Evolutionary conservation across 2,888 invertebrate genomes (phyloP).

Genomic region (Spisula subtruncata): DNA sequence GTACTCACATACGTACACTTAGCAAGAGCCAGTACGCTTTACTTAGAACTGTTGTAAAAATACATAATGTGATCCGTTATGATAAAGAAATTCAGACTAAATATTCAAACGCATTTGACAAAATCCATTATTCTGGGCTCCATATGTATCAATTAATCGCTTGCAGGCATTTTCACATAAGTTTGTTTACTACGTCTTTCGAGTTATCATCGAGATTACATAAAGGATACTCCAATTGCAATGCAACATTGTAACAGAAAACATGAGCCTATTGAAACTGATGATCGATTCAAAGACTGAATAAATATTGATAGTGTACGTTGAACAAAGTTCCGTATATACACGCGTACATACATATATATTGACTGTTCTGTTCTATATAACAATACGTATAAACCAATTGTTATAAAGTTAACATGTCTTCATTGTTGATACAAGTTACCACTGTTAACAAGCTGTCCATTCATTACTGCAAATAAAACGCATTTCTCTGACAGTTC

Average conservation of each 20-base stretch:
- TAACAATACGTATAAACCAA: too few relatives aligned
- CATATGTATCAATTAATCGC: too few relatives aligned
- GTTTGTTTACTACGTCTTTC: too few relatives aligned
- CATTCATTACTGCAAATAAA: conserved; percentile 9
- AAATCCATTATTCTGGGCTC: too few relatives aligned
- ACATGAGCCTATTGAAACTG: not conserved
- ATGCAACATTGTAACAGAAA: not conserved
- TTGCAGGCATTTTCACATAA: too few relatives aligned
- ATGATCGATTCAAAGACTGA: not conserved
- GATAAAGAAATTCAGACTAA: too few relatives aligned
- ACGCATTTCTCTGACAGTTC: not conserved
- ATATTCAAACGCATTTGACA: too few relatives aligned
- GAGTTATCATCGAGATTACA: too few relatives aligned
- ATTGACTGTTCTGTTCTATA: not conserved
- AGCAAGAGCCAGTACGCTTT: too few relatives aligned
- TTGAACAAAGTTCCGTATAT: not conserved
- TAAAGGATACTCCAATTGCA: not conserved
- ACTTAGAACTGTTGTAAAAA: too few relatives aligned
- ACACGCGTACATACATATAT: not conserved
- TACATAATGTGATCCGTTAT: too few relatives aligned
- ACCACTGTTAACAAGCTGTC: not conserved
- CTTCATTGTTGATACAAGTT: not conserved
- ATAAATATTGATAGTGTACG: not conserved
- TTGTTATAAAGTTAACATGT: not conserved
- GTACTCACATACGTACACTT: too few relatives aligned